Base-by-base conservation (phyloP, 1,140 invertebrate genomes). In the Drosophila carrolli region DNA sequence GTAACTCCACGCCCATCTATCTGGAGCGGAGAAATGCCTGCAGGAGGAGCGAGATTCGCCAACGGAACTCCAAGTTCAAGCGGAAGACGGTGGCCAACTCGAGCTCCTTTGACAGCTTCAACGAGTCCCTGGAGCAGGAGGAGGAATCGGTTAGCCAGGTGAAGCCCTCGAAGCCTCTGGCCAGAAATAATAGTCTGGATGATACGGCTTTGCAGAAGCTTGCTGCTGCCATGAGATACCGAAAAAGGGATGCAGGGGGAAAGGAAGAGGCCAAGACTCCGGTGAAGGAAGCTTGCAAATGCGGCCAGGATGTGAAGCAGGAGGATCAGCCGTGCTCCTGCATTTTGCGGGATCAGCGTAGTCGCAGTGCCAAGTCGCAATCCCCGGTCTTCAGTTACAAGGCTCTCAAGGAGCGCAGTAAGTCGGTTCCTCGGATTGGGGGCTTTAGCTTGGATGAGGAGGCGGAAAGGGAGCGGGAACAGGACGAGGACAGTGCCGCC, bases 1-100 rank as follows among this genome's bases (percentile, higher is more conserved):
- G 86, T 47, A 96, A 97, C 0, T 97, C 97, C 3, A 97, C 97
- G 0, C 97, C 97, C 2, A 97, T 98, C 74, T 98, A 98, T 92
- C 93, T 98, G 46, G 97, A 98, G 90, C 96, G 96, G 94, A 96
- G 92, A 35, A 92, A 92, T 56, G 84, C 91, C 4, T 92, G 90
- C 51, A 77, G 92, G 1, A 81, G 92, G 41, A 92, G 91, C 46
- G 92, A 92, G 63, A 91, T 92, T 4, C 86, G 92, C 4, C 91
- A 93, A 95, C 71, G 96, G 95, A 89, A 89, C 41, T 81, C 94
- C 94, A 90, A 96, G 95, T 70, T 94, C 95, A 91, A 91, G 51
- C 78, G 91, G 11, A 92, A 92, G 68, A 90, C 90, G 6, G 66
- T 92, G n/a, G 62, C 70, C 40, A 92, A 91, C 40, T 90, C 91